A percentile compares a stretch with the other conserved stretches of the same genome.
Evolutionary conservation across 2,113 vertebrate genomes (phyloP).

Genomic region (rabbit (Oryctolagus cuniculus)): DNA sequence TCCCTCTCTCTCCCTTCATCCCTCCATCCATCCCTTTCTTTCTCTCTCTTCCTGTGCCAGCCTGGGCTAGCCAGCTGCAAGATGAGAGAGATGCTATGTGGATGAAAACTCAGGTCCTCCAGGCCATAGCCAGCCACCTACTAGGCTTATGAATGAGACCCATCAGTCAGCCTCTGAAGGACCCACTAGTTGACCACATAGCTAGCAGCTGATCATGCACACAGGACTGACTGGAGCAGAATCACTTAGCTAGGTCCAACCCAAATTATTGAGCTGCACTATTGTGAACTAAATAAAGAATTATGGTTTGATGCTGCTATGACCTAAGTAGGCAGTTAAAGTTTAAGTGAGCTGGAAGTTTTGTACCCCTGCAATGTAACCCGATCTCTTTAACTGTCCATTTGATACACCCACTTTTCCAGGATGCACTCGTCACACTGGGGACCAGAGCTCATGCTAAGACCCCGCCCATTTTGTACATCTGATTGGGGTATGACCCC

Average conservation of each 20-base stretch:
- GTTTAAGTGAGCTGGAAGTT: no score
- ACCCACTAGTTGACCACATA: not conserved
- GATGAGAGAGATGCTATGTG: not conserved
- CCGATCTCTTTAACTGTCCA: no score
- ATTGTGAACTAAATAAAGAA: not conserved
- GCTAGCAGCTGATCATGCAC: not conserved
- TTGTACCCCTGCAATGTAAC: no score
- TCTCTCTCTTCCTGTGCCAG: rapidly evolving
- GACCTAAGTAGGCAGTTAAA: no score
- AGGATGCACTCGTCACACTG: no score
- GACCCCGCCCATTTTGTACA: no score
- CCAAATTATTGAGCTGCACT: not conserved
- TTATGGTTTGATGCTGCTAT: not conserved
- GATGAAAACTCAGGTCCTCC: not conserved
- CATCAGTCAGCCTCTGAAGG: not conserved
- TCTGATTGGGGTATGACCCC: no score
- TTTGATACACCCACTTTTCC: no score
- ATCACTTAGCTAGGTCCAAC: not conserved
- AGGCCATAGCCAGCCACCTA: not conserved
- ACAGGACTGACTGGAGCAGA: not conserved
- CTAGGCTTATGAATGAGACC: not conserved
- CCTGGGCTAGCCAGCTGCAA: not conserved
- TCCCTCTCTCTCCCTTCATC: not conserved
- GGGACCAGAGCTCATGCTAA: no score
- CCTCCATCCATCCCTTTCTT: not conserved